A percentile compares a stretch with the other conserved stretches of the same genome.
Conservation (phyloP, 2,113 vertebrate species). For the Saccopteryx bilineata region DNA sequence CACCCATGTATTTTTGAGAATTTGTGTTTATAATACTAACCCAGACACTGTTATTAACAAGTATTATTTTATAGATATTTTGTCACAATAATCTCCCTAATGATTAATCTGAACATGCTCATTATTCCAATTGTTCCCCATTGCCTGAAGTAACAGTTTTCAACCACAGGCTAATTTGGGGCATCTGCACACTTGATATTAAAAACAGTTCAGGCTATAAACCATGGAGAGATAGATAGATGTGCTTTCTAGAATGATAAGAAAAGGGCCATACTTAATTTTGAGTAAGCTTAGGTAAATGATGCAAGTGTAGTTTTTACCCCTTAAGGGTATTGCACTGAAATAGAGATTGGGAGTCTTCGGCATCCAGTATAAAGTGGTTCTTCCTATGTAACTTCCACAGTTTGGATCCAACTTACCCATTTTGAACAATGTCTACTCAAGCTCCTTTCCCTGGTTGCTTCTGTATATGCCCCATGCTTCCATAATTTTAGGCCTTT, state of each 20-base stretch:
- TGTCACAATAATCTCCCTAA: neutral
- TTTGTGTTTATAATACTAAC: neutral
- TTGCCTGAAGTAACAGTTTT: neutral
- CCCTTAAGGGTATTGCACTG: neutral
- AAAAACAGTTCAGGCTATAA: neutral
- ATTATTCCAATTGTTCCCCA: neutral
- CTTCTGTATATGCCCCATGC: no score
- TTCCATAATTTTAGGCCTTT: neutral
- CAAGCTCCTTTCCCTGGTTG: neutral
- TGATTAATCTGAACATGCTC: constrained; percentile 12
- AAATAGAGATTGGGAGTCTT: neutral
- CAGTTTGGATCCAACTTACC: neutral
- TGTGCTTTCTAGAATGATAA: neutral
- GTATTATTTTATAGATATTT: neutral
- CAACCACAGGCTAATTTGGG: neutral
- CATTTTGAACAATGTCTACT: neutral
- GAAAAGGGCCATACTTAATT: neutral
- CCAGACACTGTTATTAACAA: neutral
- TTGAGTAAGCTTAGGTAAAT: neutral
- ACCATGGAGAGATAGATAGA: neutral
- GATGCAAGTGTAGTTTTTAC: neutral
- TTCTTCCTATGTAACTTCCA: neutral
- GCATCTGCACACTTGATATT: neutral
- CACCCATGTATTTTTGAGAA: constrained; percentile 26
- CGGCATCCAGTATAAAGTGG: neutral